These are phyloP conservation scores for Gnathonemus longibarbis DNA, from an alignment of 2,113 vertebrate genomes.

Conservation along the genomic window DNA sequence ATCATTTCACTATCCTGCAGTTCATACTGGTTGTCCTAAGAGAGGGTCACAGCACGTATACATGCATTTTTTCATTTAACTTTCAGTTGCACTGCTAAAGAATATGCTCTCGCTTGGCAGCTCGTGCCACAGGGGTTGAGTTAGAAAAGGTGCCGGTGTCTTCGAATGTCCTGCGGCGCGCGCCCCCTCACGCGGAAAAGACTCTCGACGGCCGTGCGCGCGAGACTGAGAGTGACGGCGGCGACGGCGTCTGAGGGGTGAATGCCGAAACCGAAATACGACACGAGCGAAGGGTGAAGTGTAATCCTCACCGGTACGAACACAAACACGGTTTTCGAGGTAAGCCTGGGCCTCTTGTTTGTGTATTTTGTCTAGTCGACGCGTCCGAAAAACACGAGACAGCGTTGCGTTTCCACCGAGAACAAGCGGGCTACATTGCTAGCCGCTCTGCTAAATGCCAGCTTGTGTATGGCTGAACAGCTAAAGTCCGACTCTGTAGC, in stretches of 20 bases:
- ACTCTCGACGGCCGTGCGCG: conserved; percentile 41
- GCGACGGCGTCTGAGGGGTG: conserved; percentile 39
- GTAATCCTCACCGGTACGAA: conserved; percentile 4
- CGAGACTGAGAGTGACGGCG: conserved; percentile 42
- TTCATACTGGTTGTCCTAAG: background rate
- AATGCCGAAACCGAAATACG: conserved; percentile 38
- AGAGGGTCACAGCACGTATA: background rate
- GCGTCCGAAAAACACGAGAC: conserved; percentile 41
- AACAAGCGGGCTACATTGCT: conserved; percentile 9
- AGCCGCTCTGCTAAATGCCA: background rate
- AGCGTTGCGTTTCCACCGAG: conserved; percentile 15
- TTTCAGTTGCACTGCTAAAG: background rate
- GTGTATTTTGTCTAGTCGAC: conserved; percentile 28
- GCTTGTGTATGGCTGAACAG: background rate
- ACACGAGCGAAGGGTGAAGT: conserved; percentile 41
- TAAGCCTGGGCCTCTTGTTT: conserved; percentile 35
- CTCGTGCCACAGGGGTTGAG: background rate
- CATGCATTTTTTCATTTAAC: background rate
- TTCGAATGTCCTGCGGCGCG: conserved; percentile 1
- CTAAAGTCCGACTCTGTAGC: background rate
- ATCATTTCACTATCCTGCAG: background rate
- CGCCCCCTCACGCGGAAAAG: conserved; percentile 35
- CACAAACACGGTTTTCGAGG: conserved; percentile 49
- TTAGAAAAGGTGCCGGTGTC: background rate
- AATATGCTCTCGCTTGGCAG: background rate